Evolutionary conservation across 2,888 invertebrate genomes (phyloP).

Genomic region (Meteorus colon): DNA sequence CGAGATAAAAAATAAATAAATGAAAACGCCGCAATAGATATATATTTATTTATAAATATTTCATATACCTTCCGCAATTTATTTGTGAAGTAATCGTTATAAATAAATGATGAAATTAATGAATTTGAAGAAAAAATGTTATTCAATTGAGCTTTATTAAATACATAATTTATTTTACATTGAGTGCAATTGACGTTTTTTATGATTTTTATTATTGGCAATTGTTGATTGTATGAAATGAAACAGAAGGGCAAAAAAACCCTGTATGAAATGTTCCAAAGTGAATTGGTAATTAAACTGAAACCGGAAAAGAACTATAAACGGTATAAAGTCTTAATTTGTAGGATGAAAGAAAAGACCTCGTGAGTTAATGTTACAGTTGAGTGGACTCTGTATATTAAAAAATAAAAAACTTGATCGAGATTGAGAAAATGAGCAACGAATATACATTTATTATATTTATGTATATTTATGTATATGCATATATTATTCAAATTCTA

Average conservation of each 20-base stretch:
- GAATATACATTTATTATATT: too few relatives aligned
- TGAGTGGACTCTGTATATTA: not conserved
- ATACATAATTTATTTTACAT: not conserved
- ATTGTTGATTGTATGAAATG: slow-evolving; percentile 1
- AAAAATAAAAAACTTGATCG: not conserved
- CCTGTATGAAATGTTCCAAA: not conserved
- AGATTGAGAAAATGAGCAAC: not conserved
- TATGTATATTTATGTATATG: not conserved
- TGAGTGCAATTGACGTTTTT: slow-evolving; percentile 6
- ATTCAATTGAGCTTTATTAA: not conserved
- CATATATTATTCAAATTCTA: slow-evolving; percentile 5
- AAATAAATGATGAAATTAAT: not conserved
- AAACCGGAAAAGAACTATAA: not conserved
- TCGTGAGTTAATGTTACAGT: slow-evolving; percentile 2
- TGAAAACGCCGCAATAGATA: not conserved
- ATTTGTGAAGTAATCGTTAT: too few relatives aligned
- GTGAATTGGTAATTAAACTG: not conserved
- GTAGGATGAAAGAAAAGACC: not conserved
- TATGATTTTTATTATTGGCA: not conserved
- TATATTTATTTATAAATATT: too few relatives aligned
- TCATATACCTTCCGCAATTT: too few relatives aligned
- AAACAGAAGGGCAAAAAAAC: not conserved
- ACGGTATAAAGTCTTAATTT: not conserved
- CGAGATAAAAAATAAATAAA: not conserved
- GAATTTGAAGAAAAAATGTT: not conserved